Base-by-base conservation (phyloP, 2,888 invertebrate species). In the Belgica antarctica region DNA sequence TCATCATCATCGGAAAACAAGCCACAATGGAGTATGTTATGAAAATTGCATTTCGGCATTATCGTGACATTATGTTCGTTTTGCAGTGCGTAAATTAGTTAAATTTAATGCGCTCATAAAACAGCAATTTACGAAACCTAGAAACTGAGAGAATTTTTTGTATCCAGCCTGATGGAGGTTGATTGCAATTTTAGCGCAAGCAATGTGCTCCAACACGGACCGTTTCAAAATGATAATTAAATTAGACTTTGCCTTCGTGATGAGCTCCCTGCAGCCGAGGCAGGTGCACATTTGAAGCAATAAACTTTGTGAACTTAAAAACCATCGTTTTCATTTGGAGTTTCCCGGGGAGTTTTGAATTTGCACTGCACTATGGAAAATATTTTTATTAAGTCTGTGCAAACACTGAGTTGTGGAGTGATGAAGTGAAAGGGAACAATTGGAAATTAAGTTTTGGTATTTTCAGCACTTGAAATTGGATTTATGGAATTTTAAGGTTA, bases 11-110 rank as follows among this genome's bases (percentile, higher is more conserved):
- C 62, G 12, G 31, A 12, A 24, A 25, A 28, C 25, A 62, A 28
- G 25, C 34, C 17, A 7, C 17, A 34, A 19, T 4, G 25, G 34
- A 17, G n/a, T 27, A 62, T 17, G 25, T 3, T 25, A 28, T 62
- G 34, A 62, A 62, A 34, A 62, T 62, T 62, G 62, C 34, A 28
- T 62, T 62, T 62, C 34, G 34, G 62, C 62, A 62, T 62, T 34
- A 62, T 62, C 2, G 19, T 27, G 61, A 27, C 22, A 15, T 7
- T 25, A 61, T 27, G n/a, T 8, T 34, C 25, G 59, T n/a, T 27
- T 24, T 19, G 27, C 59, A 27, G 27, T 59, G 59, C 34, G 34
- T 34, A 62, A 34, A 62, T 62, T 62, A 62, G 34, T 62, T 62
- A 34, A 62, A 62, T 62, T 62, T 62, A 34, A 62, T 62, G 62